phyloP scores from a whole-genome alignment of 2,888 invertebrate species.

The Chymomyza amoena region DNA sequence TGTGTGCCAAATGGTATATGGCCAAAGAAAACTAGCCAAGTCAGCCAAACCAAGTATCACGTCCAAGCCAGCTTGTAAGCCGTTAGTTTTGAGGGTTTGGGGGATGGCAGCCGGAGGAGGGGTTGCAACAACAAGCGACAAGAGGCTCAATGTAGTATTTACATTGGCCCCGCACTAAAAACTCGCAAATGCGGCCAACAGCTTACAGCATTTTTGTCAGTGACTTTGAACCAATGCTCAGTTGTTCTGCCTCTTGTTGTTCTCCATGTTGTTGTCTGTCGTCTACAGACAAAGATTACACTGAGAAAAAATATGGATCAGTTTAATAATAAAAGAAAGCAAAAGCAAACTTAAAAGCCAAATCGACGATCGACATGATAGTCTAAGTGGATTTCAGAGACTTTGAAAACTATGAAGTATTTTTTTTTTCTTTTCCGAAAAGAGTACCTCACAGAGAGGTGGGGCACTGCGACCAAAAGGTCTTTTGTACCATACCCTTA shows the following conservation, averaged over 20 bases:
- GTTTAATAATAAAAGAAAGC: not conserved
- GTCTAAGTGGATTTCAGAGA: too few relatives aligned
- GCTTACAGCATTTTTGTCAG: constrained; percentile 74
- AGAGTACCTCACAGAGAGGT: too few relatives aligned
- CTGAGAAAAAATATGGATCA: not conserved
- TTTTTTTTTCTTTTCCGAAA: too few relatives aligned
- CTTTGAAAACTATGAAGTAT: too few relatives aligned
- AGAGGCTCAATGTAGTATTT: not conserved
- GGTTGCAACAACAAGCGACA: not conserved
- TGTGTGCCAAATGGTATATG: constrained; percentile 39
- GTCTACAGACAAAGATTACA: not conserved
- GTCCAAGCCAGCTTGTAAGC: constrained; percentile 34
- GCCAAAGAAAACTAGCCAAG: constrained; percentile 17
- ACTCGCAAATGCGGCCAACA: constrained; percentile 43
- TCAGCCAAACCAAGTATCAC: not conserved
- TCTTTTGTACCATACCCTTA: too few relatives aligned
- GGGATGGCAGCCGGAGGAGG: not conserved
- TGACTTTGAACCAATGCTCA: constrained; percentile 71
- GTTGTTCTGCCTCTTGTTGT: constrained; percentile 9
- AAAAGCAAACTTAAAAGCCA: not conserved
- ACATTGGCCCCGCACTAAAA: constrained; percentile 12
- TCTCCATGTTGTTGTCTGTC: constrained; percentile 2
- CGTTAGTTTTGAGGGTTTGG: constrained; percentile 24
- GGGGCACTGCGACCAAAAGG: too few relatives aligned
- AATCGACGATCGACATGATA: too few relatives aligned